Conservation (phyloP, 2,113 vertebrate species). For the Panurus biarmicus region DNA sequence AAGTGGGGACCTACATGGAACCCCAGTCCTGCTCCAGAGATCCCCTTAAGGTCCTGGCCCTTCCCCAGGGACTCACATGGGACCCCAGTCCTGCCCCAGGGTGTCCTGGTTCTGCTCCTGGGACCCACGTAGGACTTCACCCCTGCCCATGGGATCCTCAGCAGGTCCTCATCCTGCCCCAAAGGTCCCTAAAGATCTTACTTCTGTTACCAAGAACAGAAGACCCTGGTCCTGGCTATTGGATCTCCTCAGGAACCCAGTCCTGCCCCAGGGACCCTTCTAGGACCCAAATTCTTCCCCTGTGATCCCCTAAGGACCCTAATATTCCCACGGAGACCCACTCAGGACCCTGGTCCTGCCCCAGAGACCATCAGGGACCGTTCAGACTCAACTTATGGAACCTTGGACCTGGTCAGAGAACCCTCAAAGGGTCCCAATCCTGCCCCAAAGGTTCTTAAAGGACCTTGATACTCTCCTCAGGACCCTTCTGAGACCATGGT, state of each 20-base stretch:
- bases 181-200: background rate
- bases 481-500: background rate
- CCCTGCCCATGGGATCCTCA: background rate
- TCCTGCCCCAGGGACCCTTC: background rate
- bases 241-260: background rate
- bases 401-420: background rate
- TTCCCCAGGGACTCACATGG: background rate
- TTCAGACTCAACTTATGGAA: background rate
- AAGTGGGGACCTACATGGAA: background rate
- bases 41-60: background rate
- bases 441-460: background rate
- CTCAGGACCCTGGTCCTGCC: background rate
- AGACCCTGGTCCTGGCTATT: background rate
- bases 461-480: background rate
- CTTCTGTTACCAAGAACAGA: background rate
- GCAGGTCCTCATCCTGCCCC: background rate
- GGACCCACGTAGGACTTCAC: accelerated
- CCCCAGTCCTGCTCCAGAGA: background rate
- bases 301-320: accelerated
- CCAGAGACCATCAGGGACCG: background rate
- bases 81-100: background rate
- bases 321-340: accelerated
- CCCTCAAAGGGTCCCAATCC: background rate
- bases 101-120: background rate
- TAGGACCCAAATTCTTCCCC: background rate